phyloP scores from a whole-genome alignment of 2,888 invertebrate genomes.

The Acholoe squamosa region DNA sequence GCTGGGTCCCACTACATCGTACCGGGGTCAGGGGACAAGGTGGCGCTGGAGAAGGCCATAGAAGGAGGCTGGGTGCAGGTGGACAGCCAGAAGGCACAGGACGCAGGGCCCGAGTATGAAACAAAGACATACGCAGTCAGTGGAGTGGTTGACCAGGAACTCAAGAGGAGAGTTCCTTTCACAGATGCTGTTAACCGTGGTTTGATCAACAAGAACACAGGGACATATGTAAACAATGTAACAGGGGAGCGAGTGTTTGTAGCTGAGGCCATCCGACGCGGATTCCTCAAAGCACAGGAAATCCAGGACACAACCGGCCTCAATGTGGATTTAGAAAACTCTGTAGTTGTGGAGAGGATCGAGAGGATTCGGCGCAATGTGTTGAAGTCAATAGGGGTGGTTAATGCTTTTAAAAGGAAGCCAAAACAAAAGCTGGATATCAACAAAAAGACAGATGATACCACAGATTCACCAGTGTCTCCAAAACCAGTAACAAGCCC shows the following conservation, averaged over 20 bases:
- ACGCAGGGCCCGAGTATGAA: slow-evolving; percentile 62
- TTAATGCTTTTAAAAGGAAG: slow-evolving; percentile 64
- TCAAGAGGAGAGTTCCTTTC: slow-evolving; percentile 68
- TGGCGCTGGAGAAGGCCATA: slow-evolving; percentile 68
- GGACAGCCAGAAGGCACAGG: slow-evolving; percentile 66
- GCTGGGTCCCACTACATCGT: slow-evolving; percentile 63
- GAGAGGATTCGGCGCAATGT: slow-evolving; percentile 75
- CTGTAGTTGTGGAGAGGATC: slow-evolving; percentile 78
- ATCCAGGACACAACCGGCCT: slow-evolving; percentile 77
- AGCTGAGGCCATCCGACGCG: slow-evolving; percentile 71
- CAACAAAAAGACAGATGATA: too few relatives aligned
- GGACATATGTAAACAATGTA: slow-evolving; percentile 71
- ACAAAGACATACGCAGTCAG: slow-evolving; percentile 71
- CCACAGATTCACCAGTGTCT: too few relatives aligned
- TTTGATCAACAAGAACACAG: slow-evolving; percentile 71
- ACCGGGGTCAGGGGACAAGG: slow-evolving; percentile 60
- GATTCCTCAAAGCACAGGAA: slow-evolving; percentile 71
- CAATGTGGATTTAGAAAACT: slow-evolving; percentile 80
- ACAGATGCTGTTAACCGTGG: slow-evolving; percentile 71
- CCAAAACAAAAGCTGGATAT: too few relatives aligned
- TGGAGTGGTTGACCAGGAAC: slow-evolving; percentile 71
- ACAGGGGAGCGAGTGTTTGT: slow-evolving; percentile 70
- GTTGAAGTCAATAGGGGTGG: slow-evolving; percentile 63
- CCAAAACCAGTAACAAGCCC: too few relatives aligned
- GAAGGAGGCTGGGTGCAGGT: slow-evolving; percentile 70